Conservation (phyloP, 2,888 invertebrate species). For the Adela reaumurella region DNA sequence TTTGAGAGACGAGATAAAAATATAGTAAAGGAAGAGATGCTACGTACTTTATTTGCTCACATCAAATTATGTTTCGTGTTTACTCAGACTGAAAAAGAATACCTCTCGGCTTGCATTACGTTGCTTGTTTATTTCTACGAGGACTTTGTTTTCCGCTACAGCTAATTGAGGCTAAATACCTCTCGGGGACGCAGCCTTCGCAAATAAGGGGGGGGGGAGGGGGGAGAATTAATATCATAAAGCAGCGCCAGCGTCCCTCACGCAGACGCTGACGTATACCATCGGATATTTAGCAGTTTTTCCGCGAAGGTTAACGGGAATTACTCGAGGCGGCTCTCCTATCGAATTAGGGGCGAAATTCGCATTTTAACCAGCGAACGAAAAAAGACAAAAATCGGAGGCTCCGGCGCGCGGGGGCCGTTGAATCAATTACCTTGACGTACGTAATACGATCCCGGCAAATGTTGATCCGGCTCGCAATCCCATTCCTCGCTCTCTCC, state of each 20-base stretch:
- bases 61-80: neutral
- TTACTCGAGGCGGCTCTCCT: conserved; percentile 12
- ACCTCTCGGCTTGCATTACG: neutral
- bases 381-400: conserved; percentile 9
- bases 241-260: neutral
- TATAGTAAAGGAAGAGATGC: neutral
- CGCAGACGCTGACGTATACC: neutral
- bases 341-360: conserved; percentile 44
- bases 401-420: conserved; percentile 25
- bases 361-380: conserved; percentile 22
- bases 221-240: neutral
- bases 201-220: neutral
- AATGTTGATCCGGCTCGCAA: conserved; percentile 49
- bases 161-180: neutral
- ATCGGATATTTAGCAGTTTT: neutral
- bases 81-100: neutral
- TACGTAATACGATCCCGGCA: conserved; percentile 49
- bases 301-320: neutral
- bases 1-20: neutral
- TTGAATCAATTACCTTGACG: conserved; percentile 48
- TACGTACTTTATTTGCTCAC: neutral
- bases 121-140: neutral
- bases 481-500: too few relatives aligned
- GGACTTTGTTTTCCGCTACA: neutral
- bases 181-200: neutral